Base-by-base conservation (phyloP, 2,888 invertebrate genomes). In the Hemistola chrysoprasaria region DNA sequence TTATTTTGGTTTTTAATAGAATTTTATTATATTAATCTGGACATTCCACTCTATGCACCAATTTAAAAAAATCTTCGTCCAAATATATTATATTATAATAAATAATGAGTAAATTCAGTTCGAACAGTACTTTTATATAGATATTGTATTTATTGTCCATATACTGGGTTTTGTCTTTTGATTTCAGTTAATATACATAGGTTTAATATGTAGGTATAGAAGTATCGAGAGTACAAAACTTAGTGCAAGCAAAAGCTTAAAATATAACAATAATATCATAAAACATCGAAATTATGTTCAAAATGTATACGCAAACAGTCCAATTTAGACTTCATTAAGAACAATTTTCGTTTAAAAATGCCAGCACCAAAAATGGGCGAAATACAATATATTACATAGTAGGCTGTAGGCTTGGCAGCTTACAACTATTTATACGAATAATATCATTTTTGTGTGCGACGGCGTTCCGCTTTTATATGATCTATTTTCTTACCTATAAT, bases 231-330 rank as follows among this genome's bases (percentile, higher is more conserved):
- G 28, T 44, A 47, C 20, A 50, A 55, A 53, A 41, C 40, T 63
- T 62, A 64, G 62, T 62, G 62, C 70, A 67, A 68, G 72, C 74
- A 58, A 59, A 67, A 70, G 69, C 69, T 64, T 62, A 61, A n/a
- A 54, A 50, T 48, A 58, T 61, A 65, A 64, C 55, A 58, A 68
- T 62, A 54, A 53, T 55, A 43, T 50, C 51, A 44, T 40, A 52
- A 56, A 52, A 56, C 50, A 40, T 55, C 42, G 34, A 63, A 68
- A 69, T 62, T 45, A 66, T 68, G 71, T 67, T 68, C 67, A 48
- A 52, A 61, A 64, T 52, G 47, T 55, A 49, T 32, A 32, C 3
- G 20, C 30, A 16, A 10, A 9, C 3, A 31, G 4, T 1, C 7
- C 10, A 21, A 3, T 2, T 4, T 16, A 16, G 3, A 38, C 31